phyloP scores from a whole-genome alignment of 2,888 invertebrate species.

The Erebia ligea region DNA sequence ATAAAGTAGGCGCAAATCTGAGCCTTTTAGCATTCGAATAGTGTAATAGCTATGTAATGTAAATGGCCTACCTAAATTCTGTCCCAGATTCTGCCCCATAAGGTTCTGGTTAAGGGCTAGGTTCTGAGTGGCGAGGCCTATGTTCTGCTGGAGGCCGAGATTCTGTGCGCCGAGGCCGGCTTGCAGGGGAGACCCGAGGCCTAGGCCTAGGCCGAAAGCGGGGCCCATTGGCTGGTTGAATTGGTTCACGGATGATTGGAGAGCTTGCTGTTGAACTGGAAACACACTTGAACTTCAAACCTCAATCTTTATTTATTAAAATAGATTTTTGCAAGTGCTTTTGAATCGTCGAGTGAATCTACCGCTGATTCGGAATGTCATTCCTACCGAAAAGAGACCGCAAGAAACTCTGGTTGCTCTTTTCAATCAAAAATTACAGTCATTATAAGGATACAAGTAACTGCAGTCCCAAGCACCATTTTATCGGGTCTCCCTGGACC shows the following conservation, averaged over 20 bases:
- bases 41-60: background rate
- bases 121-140: constrained; percentile 57
- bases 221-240: constrained; percentile 57
- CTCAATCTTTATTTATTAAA: too few species aligned
- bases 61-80: constrained; percentile 59
- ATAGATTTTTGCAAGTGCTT: too few species aligned
- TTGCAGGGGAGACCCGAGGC: constrained; percentile 52
- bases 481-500: too few species aligned
- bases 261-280: constrained; percentile 68
- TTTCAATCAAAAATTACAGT: too few species aligned
- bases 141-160: constrained; percentile 55
- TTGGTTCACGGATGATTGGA: constrained; percentile 61
- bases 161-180: constrained; percentile 47
- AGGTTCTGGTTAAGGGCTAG: constrained; percentile 67
- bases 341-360: too few species aligned
- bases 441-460: too few species aligned
- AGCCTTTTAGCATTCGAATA: too few species aligned
- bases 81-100: constrained; percentile 68
- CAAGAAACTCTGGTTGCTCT: too few species aligned
- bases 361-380: too few species aligned
- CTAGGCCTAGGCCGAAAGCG: constrained; percentile 61
- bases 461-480: too few species aligned
- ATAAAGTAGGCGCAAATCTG: too few species aligned
- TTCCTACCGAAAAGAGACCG: too few species aligned
- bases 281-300: background rate